These are phyloP conservation scores for Syritta pipiens DNA, from an alignment of 2,888 invertebrate genomes.

Conservation along the genomic window DNA sequence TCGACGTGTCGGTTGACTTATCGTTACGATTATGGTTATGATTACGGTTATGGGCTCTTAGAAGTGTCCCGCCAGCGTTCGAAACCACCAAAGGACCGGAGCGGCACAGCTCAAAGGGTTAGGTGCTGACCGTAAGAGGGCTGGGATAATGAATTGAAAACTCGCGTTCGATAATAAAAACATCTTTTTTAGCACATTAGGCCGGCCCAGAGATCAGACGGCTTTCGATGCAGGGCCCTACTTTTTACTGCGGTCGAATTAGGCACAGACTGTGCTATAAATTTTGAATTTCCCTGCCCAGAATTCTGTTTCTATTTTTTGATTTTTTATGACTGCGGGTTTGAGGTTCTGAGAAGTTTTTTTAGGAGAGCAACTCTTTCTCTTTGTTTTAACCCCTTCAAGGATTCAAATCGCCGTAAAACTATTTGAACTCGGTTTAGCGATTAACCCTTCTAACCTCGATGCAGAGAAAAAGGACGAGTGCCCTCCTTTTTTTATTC, in stretches of 20 bases:
- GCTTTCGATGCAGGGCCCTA: neutral
- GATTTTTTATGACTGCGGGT: slow-evolving; percentile 4
- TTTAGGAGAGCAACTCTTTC: neutral
- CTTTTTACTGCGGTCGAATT: slow-evolving; percentile 43
- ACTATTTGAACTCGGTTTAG: slow-evolving; percentile 1
- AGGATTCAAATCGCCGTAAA: slow-evolving; percentile 44
- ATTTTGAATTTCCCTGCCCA: neutral
- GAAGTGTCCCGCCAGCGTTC: slow-evolving; percentile 33
- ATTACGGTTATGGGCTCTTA: slow-evolving; percentile 46
- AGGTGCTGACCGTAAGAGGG: slow-evolving; percentile 1
- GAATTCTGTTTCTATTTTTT: neutral
- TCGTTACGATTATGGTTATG: slow-evolving; percentile 63
- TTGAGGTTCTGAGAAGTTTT: neutral
- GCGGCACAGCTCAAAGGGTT: slow-evolving; percentile 58
- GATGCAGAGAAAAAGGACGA: slow-evolving; percentile 8
- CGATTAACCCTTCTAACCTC: slow-evolving; percentile 36
- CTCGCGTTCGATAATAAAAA: slow-evolving; percentile 62
- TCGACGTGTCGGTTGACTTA: slow-evolving; percentile 54
- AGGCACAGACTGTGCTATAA: slow-evolving; percentile 19
- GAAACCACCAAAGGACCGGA: slow-evolving; percentile 50
- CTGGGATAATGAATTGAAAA: too few species aligned
- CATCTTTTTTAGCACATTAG: slow-evolving; percentile 49
- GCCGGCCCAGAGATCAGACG: neutral
- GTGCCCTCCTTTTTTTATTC: slow-evolving; percentile 61
- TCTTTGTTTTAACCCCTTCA: slow-evolving; percentile 37